phyloP scores from a whole-genome alignment of 1,140 invertebrate genomes.

The Globodera ellingtonae region DNA sequence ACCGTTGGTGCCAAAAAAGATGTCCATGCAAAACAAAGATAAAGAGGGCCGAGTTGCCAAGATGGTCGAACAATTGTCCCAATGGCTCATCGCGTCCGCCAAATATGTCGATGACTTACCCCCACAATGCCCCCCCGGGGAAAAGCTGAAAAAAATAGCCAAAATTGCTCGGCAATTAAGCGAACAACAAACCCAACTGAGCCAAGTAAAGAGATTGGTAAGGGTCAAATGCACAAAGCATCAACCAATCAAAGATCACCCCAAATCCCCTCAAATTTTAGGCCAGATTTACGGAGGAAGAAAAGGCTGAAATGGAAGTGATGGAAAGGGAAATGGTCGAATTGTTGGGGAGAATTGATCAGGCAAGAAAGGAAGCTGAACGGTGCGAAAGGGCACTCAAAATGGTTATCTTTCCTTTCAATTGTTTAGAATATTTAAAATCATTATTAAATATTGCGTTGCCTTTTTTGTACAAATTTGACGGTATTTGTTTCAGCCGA shows the following conservation, averaged over 20 bases:
- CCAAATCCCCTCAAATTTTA: neutral
- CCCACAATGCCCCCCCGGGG: constrained; percentile 15
- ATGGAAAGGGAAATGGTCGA: constrained; percentile 21
- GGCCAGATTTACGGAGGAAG: constrained; percentile 16
- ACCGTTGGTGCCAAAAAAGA: constrained; percentile 35
- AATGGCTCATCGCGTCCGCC: constrained; percentile 23
- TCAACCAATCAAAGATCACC: neutral
- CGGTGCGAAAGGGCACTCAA: neutral
- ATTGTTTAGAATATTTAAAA: too few species aligned
- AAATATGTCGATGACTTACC: constrained; percentile 27
- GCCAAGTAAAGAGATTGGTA: constrained; percentile 27
- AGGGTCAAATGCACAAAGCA: too few species aligned
- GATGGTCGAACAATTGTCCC: constrained; percentile 28
- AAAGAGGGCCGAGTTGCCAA: constrained; percentile 13
- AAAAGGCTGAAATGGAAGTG: neutral
- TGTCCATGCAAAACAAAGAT: constrained; percentile 13
- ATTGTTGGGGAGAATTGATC: constrained; percentile 20
- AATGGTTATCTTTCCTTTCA: neutral
- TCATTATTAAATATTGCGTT: too few species aligned
- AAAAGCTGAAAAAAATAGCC: constrained; percentile 22
- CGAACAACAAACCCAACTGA: constrained; percentile 31
- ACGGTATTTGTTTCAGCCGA: constrained; percentile 5
- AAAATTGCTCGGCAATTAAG: constrained; percentile 32
- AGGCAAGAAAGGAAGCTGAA: neutral
- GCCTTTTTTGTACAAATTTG: neutral